Conservation (phyloP, 2,888 invertebrate species). For the Papilio protenor region DNA sequence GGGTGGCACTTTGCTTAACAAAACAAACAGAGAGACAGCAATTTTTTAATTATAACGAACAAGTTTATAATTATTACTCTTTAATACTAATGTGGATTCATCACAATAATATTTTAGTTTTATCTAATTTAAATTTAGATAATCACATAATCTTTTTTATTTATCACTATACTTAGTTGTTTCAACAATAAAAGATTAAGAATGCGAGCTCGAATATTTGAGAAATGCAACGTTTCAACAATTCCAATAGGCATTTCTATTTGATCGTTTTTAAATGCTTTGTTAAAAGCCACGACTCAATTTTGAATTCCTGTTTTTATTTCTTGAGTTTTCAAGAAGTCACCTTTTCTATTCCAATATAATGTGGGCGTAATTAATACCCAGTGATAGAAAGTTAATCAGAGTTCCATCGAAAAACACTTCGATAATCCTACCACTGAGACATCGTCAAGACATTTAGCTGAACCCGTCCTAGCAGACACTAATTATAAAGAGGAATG, state of each 20-base stretch:
- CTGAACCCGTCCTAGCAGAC: neutral
- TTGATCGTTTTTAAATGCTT: conserved; percentile 21
- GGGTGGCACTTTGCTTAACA: conserved; percentile 57
- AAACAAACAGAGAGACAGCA: conserved; percentile 43
- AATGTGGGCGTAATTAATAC: conserved; percentile 1
- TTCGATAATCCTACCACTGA: neutral
- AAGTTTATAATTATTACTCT: neutral
- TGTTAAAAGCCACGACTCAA: conserved; percentile 4
- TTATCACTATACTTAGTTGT: neutral
- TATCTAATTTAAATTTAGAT: neutral
- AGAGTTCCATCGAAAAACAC: neutral
- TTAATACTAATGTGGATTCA: neutral
- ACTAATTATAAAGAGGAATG: no score
- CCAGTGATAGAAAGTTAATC: neutral
- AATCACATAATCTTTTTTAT: neutral
- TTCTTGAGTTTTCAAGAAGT: neutral
- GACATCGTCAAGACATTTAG: neutral
- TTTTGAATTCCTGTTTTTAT: conserved; percentile 5
- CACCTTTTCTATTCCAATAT: neutral
- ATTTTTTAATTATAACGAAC: conserved; percentile 26
- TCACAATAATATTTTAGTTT: neutral
- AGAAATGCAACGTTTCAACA: neutral
- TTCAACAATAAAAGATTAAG: neutral
- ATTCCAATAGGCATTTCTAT: conserved; percentile 6
- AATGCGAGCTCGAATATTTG: neutral